Conservation (phyloP, 2,113 vertebrate genomes). For the Promerops cafer region DNA sequence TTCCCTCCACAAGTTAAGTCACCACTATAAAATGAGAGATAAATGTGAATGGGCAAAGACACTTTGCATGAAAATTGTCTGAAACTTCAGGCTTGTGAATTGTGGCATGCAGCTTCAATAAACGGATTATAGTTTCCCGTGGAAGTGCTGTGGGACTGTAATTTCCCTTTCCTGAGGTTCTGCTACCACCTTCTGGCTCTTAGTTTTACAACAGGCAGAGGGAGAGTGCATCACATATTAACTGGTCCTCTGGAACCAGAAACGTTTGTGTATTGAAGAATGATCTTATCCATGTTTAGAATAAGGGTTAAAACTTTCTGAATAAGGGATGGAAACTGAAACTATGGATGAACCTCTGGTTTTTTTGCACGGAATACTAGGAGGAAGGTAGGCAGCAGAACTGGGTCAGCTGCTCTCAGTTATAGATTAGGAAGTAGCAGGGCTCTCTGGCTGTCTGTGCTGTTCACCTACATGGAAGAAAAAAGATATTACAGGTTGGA, state of each 20-base stretch:
- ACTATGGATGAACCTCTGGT: neutral
- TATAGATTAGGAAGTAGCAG: neutral
- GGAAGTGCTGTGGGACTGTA: fast-evolving
- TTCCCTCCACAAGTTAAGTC: neutral
- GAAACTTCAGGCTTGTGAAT: neutral
- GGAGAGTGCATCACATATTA: neutral
- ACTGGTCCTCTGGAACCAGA: neutral
- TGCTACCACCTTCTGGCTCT: constrained; percentile 46
- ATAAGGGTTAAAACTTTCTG: neutral
- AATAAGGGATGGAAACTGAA: neutral
- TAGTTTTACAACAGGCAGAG: neutral
- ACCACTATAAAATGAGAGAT: neutral
- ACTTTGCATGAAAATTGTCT: neutral
- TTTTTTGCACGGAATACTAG: neutral
- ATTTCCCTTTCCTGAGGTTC: neutral
- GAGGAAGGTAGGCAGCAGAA: neutral
- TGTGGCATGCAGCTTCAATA: neutral
- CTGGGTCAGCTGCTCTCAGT: neutral
- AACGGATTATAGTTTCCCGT: neutral
- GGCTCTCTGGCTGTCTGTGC: neutral
- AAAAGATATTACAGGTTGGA: neutral
- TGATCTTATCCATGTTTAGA: neutral
- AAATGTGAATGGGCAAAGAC: neutral
- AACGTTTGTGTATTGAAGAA: neutral
- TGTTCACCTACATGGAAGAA: neutral